These are phyloP conservation scores for Xestia c-nigrum DNA, from an alignment of 2,888 invertebrate genomes.

Conservation along the genomic window DNA sequence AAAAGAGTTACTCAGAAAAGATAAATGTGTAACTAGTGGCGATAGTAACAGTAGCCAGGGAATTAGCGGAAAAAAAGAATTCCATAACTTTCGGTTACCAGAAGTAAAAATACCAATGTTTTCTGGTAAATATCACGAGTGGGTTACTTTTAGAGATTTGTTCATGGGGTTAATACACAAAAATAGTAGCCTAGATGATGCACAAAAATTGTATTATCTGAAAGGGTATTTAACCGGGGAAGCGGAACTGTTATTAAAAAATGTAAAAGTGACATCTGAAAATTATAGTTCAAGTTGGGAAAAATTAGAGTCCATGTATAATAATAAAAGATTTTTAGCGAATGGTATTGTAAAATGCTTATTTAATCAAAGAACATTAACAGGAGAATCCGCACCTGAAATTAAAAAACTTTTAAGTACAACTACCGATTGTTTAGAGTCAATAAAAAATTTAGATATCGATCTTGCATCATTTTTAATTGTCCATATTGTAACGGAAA, in stretches of 20 bases:
- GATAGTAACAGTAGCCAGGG: neutral
- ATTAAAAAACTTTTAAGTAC: slow-evolving; percentile 15
- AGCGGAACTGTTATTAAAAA: neutral
- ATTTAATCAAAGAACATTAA: neutral
- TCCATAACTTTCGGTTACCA: slow-evolving; percentile 4
- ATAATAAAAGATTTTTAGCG: slow-evolving; percentile 15
- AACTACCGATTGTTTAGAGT: slow-evolving; percentile 6
- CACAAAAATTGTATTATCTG: slow-evolving; percentile 3
- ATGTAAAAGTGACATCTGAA: neutral
- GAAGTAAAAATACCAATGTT: slow-evolving; percentile 14
- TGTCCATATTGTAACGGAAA: neutral
- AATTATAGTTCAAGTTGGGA: neutral
- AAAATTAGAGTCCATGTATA: neutral
- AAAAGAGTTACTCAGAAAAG: too few relatives aligned
- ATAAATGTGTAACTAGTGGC: neutral
- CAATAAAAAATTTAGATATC: neutral
- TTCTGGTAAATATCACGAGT: slow-evolving; percentile 10
- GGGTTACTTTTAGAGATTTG: slow-evolving; percentile 6
- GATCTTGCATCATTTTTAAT: slow-evolving; percentile 2
- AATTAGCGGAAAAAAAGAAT: neutral
- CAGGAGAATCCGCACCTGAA: neutral
- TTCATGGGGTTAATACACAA: neutral
- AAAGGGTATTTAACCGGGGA: too few relatives aligned
- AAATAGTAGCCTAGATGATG: neutral
- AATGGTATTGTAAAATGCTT: slow-evolving; percentile 15